Conservation (phyloP, 1,140 invertebrate species). For the Yoshiicerus persimilis region DNA sequence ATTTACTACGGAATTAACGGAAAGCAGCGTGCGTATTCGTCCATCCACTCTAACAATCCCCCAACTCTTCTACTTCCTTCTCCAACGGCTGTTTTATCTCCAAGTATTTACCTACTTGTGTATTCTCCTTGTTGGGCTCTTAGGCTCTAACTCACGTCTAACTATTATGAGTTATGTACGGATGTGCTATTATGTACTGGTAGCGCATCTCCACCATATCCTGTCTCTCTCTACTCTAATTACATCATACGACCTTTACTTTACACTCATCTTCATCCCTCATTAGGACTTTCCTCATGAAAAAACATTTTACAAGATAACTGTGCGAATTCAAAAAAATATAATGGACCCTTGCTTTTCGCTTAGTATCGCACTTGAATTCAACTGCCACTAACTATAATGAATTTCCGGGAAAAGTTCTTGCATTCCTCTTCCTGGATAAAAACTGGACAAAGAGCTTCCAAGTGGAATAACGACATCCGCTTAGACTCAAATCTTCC, state of each 20-base stretch:
- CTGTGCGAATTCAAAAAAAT: neutral
- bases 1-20: neutral
- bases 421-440: neutral
- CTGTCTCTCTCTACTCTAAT: neutral
- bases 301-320: neutral
- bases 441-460: neutral
- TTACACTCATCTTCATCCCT: neutral
- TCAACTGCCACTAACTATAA: neutral
- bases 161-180: neutral
- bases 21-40: neutral
- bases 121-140: neutral
- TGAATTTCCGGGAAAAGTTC: neutral
- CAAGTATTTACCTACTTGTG: neutral
- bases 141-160: neutral
- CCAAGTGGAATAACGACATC: neutral
- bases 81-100: neutral
- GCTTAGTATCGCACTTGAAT: neutral
- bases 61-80: neutral
- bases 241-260: neutral
- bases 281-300: neutral
- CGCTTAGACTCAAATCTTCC: neutral
- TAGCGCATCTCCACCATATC: neutral
- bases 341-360: neutral
- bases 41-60: neutral
- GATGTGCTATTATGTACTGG: neutral